Evolutionary conservation across 2,797 vertebrate genomes (phyloP), one percentile per base, ranked within the genome.

Genomic region (Notolepis coatsorum): DNA sequence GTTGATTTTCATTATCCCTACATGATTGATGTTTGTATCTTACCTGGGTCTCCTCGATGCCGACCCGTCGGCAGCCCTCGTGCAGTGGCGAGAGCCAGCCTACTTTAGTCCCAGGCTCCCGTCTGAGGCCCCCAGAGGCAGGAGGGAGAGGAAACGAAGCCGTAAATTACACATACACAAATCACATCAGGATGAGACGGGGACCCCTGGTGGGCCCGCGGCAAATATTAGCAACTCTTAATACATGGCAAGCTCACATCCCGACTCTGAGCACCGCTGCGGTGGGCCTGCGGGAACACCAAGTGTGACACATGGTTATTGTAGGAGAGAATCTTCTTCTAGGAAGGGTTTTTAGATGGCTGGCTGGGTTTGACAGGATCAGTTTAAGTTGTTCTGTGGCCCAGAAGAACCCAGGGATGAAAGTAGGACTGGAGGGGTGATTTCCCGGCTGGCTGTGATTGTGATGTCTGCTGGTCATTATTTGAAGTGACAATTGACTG

Each of bases 121-220:
- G 5, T 30, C 21, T 20, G 51, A 45, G 41, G 42, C 61, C 52
- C 8, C 33, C 59, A 8, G 37, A 28, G 65, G 72, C 66, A 45
- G 48, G 8, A 45, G 48, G 8, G 25, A 65, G 56, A 65, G 71
- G 53, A 76, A 73, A 78, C 65, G 28, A 77, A 82, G 73, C n/a
- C 15, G 24, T 17, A 55, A 17, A 57, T 21, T 41, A 64, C 67
- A 68, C 66, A 48, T 73, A 74, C 72, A 68, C 74, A 80, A 82
- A 83, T 81, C 53, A 74, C 47, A 75, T 43, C 48, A 64, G 65
- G 62, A 71, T 71, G 46, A 74, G 70, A 64, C 69, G 21, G 64
- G 21, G n/a, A 65, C 68, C 43, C 64, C 66, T 0, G 25, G 12
- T 67, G 71, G 61, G 59, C 47, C 21, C n/a, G 10, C 70, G 41